These are phyloP conservation scores for Matsumurasca onukii DNA, from an alignment of 1,140 invertebrate species.

Conservation along the genomic window DNA sequence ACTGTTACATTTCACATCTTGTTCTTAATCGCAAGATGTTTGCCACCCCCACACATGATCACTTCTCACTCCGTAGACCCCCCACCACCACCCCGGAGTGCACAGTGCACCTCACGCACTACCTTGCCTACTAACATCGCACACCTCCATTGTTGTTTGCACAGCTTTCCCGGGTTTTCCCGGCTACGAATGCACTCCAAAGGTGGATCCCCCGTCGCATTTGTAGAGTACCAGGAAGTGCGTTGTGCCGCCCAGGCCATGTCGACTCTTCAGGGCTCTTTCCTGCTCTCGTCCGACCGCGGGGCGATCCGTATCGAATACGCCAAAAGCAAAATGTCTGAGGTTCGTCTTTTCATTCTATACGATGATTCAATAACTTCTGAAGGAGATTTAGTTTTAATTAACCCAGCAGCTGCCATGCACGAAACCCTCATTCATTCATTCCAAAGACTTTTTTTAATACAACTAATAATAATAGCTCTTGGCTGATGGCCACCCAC, in stretches of 20 bases:
- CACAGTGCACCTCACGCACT: constrained; percentile 41
- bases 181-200: constrained; percentile 96
- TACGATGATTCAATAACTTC: too few species aligned
- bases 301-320: constrained; percentile 97
- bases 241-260: constrained; percentile 87
- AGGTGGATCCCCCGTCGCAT: constrained; percentile 88
- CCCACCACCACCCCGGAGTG: constrained; percentile 29
- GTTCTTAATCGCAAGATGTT: not conserved
- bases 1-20: too few species aligned
- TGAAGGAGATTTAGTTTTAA: not conserved
- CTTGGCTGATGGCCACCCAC: too few species aligned
- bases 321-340: constrained; percentile 96
- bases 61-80: too few species aligned
- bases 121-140: constrained; percentile 36
- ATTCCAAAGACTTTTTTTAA: too few species aligned
- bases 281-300: constrained; percentile 90
- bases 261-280: constrained; percentile 89
- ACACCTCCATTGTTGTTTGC: constrained; percentile 51
- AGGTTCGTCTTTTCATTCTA: constrained; percentile 63
- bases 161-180: constrained; percentile 95
- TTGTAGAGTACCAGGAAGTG: constrained; percentile 95
- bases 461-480: too few species aligned
- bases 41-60: not conserved
- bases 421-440: not conserved
- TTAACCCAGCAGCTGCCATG: not conserved